Base-by-base conservation (phyloP, 2,888 invertebrate genomes). In the Tuta absoluta region DNA sequence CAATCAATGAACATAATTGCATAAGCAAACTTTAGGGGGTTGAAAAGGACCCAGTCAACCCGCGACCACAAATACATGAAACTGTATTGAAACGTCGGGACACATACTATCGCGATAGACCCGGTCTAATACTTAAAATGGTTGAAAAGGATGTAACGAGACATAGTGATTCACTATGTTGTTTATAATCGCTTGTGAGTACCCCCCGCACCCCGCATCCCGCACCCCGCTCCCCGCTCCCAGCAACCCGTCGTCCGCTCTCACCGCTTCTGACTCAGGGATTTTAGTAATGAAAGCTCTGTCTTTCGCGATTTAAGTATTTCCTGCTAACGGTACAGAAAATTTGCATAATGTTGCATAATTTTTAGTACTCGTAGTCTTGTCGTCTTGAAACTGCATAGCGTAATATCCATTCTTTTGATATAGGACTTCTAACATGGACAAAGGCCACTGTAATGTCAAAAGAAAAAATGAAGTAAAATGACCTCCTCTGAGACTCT, bases 401-500 rank as follows among this genome's bases (percentile, higher is more conserved):
- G 72, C 71, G 71, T 67, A 38, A 38, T 63, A 51, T 65, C 63
- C 17, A n/a, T 33, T 63, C 70, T 68, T 72, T 71, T 71, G 72
- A 73, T 70, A 63, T 69, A 28, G 28, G 12, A 28, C 11, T 33
- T 45, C 17, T 45, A 14, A 45, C 60, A 5, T 69, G 73, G 72
- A 79, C 79, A 75, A 77, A 75, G 72, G 71, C 65, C 66, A 68
- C 77, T 68, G 65, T 65, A 70, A 75, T 71, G 66, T 56, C 48
- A 51, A 51, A 51, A 14, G 51, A 17, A 1, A 5, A 14, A 19
- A 8, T 1, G 19, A 51, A 49, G 19, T 21, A 23, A 23, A 19
- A 51, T 51, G 24, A 45, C 45, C 45, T 45, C 45, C 17, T 45
- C 45, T 45, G 45, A 45, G 45, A 17, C 17, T 45, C 45, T 45